phyloP scores from a whole-genome alignment of 2,113 vertebrate species.

The Odocoileus virginianus region DNA sequence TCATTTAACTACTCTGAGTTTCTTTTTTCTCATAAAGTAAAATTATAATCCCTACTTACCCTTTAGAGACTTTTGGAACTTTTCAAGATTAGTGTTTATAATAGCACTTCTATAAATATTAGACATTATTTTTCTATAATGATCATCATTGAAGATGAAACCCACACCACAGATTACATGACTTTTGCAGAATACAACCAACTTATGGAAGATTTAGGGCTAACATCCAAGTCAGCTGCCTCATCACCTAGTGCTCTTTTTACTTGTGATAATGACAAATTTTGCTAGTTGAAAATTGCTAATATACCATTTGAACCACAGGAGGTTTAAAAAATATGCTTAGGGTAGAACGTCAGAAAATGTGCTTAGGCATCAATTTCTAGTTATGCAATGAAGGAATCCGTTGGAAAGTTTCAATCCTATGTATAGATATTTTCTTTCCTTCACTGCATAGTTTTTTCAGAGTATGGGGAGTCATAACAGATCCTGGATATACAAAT shows the following conservation, averaged over 20 bases:
- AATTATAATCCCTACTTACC: background rate
- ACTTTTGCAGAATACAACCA: background rate
- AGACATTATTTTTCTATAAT: background rate
- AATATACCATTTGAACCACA: background rate
- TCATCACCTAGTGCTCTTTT: background rate
- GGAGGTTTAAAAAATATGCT: background rate
- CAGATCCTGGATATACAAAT: background rate
- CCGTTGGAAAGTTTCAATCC: background rate
- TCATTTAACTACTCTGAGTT: background rate
- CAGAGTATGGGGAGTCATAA: background rate
- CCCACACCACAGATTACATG: background rate
- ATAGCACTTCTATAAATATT: background rate
- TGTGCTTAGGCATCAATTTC: background rate
- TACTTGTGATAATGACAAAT: background rate
- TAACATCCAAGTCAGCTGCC: background rate
- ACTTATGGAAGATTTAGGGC: background rate
- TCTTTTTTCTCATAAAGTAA: slow-evolving; percentile 31
- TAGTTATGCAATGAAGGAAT: background rate
- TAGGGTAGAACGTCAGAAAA: background rate
- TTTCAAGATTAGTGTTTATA: slow-evolving; percentile 6
- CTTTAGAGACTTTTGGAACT: background rate
- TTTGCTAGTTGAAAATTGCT: background rate
- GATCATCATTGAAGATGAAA: background rate
- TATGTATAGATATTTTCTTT: background rate
- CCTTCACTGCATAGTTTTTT: background rate